Evolutionary conservation across 2,797 vertebrate genomes (phyloP).

Genomic region (Hemitrygon akajei): DNA sequence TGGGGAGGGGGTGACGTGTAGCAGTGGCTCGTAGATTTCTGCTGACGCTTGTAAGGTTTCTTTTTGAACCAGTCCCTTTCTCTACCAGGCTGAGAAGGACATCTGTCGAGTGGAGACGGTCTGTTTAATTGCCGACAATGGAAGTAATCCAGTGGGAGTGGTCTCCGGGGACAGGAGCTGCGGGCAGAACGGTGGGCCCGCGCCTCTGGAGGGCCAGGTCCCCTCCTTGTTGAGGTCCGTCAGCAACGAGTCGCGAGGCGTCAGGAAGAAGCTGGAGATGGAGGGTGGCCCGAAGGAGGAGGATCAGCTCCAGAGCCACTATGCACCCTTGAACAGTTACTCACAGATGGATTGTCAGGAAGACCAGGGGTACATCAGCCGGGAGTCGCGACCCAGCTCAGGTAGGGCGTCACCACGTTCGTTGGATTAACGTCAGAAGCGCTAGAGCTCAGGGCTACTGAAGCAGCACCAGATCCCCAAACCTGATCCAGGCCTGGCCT

Average conservation of each 20-base stretch:
- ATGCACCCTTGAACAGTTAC: not conserved
- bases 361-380: slow-evolving; percentile 30
- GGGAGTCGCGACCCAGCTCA: slow-evolving; percentile 25
- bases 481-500: not conserved
- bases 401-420: not conserved
- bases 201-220: not conserved
- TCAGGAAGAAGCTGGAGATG: not conserved
- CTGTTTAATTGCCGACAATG: not conserved
- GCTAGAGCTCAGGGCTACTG: not conserved
- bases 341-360: not conserved
- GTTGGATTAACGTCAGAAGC: not conserved
- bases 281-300: not conserved
- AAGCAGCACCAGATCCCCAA: too few relatives aligned
- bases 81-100: not conserved
- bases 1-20: not conserved
- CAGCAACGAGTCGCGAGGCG: not conserved
- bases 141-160: not conserved
- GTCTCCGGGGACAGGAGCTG: not conserved
- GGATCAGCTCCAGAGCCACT: not conserved
- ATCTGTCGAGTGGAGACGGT: not conserved
- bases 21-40: not conserved
- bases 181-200: not conserved
- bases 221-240: not conserved
- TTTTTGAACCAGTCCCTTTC: not conserved
- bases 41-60: not conserved